Conservation (phyloP, 2,113 vertebrate species). For the Thinocorus orbignyianus region DNA sequence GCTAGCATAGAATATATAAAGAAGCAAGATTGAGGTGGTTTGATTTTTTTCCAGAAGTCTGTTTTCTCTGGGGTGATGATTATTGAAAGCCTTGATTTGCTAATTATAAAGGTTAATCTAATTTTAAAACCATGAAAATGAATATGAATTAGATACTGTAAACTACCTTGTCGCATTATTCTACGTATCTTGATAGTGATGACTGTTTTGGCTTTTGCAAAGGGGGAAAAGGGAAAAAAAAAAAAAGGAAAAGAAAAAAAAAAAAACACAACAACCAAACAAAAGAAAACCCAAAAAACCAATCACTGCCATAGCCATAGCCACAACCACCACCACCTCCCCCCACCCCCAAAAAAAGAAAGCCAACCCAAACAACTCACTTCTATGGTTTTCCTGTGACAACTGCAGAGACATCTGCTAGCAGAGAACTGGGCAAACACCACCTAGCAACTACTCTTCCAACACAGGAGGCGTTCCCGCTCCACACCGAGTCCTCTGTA, state of each 20-base stretch:
- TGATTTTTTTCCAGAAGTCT: neutral
- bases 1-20: neutral
- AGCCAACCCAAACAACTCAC: neutral
- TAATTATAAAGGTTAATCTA: neutral
- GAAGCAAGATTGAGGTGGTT: neutral
- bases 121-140: neutral
- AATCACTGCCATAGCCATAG: neutral
- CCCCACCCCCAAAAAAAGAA: neutral
- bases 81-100: neutral
- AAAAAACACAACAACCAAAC: neutral
- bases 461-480: neutral
- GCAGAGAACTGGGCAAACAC: neutral
- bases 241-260: no score
- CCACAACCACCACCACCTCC: no score
- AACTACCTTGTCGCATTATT: neutral
- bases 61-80: neutral
- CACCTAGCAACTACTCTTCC: fast-evolving
- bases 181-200: fast-evolving
- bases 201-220: neutral
- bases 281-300: no score
- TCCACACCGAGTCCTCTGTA: fast-evolving
- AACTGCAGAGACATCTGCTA: fast-evolving
- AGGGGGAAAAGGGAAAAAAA: no score
- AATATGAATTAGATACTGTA: neutral
- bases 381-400: neutral